Conservation (phyloP, 2,113 vertebrate genomes). For the Recurvirostra avosetta region DNA sequence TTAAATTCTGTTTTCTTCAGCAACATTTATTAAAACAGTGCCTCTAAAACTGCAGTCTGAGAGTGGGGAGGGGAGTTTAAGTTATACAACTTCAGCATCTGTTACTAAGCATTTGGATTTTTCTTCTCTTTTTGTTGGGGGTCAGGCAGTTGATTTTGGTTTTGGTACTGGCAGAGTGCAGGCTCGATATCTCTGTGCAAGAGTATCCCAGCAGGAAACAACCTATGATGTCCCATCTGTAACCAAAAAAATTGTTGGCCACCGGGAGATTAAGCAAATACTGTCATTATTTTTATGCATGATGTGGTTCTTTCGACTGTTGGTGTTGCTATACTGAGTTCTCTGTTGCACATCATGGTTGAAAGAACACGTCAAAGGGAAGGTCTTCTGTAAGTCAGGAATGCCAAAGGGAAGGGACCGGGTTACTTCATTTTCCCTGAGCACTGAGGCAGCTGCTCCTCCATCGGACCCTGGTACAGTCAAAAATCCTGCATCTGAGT, state of each 20-base stretch:
- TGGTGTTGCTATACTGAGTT: neutral
- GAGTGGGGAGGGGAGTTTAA: neutral
- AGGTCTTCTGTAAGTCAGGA: neutral
- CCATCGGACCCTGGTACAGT: rapidly evolving
- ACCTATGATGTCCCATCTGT: neutral
- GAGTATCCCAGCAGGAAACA: neutral
- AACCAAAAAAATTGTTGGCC: neutral
- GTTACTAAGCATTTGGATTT: neutral
- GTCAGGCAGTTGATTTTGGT: neutral
- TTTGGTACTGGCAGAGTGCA: neutral
- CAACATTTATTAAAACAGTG: neutral
- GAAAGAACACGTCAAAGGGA: neutral
- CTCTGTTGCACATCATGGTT: neutral
- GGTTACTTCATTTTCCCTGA: neutral
- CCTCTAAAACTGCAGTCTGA: neutral
- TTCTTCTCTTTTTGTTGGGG: neutral
- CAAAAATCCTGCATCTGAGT: neutral
- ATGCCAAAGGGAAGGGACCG: neutral
- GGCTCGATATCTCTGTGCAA: neutral
- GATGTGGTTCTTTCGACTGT: neutral
- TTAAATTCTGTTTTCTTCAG: neutral
- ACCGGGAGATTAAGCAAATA: neutral
- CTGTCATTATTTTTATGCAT: neutral
- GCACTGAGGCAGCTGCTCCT: neutral
- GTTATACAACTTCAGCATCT: neutral